Conservation (phyloP, 2,888 invertebrate species). For the Cephus pygmeus region DNA sequence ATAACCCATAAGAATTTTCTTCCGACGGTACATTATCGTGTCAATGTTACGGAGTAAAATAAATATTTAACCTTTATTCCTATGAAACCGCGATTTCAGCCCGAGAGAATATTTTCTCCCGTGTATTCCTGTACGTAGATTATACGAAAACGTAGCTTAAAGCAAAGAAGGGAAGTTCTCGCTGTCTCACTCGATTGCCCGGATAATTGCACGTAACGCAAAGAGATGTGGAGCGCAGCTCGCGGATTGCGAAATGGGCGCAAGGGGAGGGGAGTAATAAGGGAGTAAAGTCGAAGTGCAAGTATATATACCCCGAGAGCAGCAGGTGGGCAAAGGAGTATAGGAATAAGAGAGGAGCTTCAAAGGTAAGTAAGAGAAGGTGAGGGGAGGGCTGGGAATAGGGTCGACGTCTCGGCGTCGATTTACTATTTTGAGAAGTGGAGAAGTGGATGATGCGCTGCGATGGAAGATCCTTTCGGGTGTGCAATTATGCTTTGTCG, state of each 20-base stretch:
- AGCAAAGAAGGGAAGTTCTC: background rate
- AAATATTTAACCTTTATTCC: background rate
- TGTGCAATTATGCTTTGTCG: conserved; percentile 37
- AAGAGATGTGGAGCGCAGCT: background rate
- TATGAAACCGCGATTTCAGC: background rate
- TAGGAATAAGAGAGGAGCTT: background rate
- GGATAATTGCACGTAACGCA: background rate
- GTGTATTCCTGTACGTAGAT: background rate
- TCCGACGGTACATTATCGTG: background rate
- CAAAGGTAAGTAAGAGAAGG: background rate
- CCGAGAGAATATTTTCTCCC: background rate
- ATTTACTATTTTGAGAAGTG: background rate
- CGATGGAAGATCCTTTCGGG: conserved; percentile 27
- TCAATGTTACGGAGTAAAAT: background rate
- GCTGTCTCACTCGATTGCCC: background rate
- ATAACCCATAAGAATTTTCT: background rate
- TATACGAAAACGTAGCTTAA: background rate
- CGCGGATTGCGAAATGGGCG: background rate
- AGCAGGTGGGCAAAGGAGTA: background rate
- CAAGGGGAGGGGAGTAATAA: background rate
- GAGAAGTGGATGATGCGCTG: background rate
- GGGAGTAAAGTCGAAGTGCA: background rate
- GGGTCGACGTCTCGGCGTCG: background rate
- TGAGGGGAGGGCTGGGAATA: background rate
- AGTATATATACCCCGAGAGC: background rate